Conservation (phyloP, 2,888 invertebrate genomes). For the Apamea monoglypha region DNA sequence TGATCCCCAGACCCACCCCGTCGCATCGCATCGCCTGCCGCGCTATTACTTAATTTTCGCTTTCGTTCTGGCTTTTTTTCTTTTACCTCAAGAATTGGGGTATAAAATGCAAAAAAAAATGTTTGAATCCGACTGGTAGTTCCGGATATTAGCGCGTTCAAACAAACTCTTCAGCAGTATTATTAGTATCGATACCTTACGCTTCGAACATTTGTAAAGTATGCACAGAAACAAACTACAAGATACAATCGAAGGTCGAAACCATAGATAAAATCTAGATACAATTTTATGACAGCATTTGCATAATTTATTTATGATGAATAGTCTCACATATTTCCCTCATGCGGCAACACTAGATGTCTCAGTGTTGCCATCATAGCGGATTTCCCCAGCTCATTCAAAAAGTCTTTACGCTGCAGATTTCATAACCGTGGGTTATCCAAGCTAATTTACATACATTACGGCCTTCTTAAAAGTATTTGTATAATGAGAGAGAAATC, state of each 20-base stretch:
- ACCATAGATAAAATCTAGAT: slow-evolving; percentile 32
- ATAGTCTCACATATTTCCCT: slow-evolving; percentile 40
- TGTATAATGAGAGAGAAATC: slow-evolving; percentile 40
- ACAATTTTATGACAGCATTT: slow-evolving; percentile 47
- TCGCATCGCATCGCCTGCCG: too few relatives aligned
- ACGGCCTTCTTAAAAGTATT: slow-evolving; percentile 19
- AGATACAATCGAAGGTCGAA: slow-evolving; percentile 23
- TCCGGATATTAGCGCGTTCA: not conserved
- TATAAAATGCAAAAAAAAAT: not conserved
- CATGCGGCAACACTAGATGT: slow-evolving; percentile 23
- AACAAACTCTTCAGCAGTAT: not conserved
- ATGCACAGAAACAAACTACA: not conserved
- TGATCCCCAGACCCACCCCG: too few relatives aligned
- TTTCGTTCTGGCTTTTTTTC: not conserved
- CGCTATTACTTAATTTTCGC: too few relatives aligned
- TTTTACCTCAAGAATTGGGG: not conserved
- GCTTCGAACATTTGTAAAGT: not conserved
- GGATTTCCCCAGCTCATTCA: slow-evolving; percentile 52
- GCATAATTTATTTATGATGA: slow-evolving; percentile 28
- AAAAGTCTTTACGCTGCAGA: slow-evolving; percentile 22
- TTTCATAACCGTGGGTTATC: slow-evolving; percentile 35
- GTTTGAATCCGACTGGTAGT: not conserved
- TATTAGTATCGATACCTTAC: not conserved
- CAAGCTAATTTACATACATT: slow-evolving; percentile 18
- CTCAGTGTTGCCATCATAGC: slow-evolving; percentile 40